phyloP scores from a whole-genome alignment of 1,140 invertebrate genomes.

The Lepidurus arcticus region DNA sequence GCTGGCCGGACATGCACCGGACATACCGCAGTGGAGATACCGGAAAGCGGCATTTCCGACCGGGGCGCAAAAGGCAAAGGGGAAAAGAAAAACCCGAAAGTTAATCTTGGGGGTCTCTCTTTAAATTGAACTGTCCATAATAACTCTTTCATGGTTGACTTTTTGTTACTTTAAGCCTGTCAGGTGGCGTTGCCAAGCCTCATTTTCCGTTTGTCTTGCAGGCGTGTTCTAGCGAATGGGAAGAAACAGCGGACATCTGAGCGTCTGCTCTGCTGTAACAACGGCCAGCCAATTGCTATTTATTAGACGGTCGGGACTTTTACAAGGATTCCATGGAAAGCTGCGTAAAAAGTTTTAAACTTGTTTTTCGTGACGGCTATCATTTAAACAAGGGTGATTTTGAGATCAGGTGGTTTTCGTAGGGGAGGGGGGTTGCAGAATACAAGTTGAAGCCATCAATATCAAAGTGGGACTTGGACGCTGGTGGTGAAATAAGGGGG shows the following conservation, averaged over 20 bases:
- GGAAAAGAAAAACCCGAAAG: background rate
- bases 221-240: background rate
- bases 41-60: constrained; percentile 20
- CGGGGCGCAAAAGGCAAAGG: background rate
- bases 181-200: background rate
- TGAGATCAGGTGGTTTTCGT: background rate
- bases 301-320: background rate
- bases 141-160: constrained; percentile 19
- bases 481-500: constrained; percentile 16
- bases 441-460: background rate
- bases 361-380: background rate
- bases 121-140: constrained; percentile 11
- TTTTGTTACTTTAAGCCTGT: background rate
- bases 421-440: background rate
- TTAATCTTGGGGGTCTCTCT: background rate
- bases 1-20: background rate
- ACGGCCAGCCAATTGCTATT: background rate
- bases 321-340: background rate
- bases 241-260: background rate
- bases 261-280: background rate
- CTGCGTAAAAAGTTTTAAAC: background rate
- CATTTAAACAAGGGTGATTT: background rate
- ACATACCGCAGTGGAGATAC: constrained; percentile 19
- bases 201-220: constrained; percentile 2
- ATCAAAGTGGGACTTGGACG: background rate